Evolutionary conservation across 1,140 invertebrate genomes (phyloP).

Genomic region (Phortica variegata): DNA sequence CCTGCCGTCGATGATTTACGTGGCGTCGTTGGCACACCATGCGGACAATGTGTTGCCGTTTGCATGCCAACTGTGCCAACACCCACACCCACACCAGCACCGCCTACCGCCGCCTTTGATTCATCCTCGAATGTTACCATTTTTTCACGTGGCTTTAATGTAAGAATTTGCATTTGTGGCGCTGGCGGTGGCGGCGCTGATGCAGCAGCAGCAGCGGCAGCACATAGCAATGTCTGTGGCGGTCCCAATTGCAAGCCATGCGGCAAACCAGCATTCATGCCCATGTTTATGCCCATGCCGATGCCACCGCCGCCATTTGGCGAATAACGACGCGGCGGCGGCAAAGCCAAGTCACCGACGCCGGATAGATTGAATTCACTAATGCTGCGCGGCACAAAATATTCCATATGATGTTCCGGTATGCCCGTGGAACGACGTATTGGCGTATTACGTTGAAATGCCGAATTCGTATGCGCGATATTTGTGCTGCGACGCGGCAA

Average conservation of each 20-base stretch:
- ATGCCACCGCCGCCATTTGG: conserved; percentile 39
- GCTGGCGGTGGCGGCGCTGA: conserved; percentile 44
- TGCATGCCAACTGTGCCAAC: neutral
- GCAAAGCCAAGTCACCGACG: conserved; percentile 61
- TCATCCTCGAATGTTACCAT: conserved; percentile 83
- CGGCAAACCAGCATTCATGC: conserved; percentile 32
- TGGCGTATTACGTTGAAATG: conserved; percentile 67
- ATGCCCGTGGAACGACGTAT: conserved; percentile 65
- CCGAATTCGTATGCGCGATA: conserved; percentile 20
- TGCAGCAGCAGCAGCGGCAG: conserved; percentile 33
- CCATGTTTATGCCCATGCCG: conserved; percentile 24
- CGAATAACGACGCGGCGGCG: conserved; percentile 55
- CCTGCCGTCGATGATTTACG: conserved; percentile 46
- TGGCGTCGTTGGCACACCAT: conserved; percentile 55
- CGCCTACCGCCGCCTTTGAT: conserved; percentile 38
- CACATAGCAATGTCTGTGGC: conserved; percentile 44
- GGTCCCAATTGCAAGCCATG: conserved; percentile 45
- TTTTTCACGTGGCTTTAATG: conserved; percentile 66
- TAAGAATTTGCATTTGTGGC: conserved; percentile 43
- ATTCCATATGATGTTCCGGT: conserved; percentile 69
- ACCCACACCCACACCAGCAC: neutral
- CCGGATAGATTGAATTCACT: conserved; percentile 77
- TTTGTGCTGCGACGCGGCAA: conserved; percentile 47
- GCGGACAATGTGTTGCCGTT: conserved; percentile 44
- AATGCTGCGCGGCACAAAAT: conserved; percentile 78